Conservation (phyloP, 2,113 vertebrate species). For the Siniperca chuatsi region DNA sequence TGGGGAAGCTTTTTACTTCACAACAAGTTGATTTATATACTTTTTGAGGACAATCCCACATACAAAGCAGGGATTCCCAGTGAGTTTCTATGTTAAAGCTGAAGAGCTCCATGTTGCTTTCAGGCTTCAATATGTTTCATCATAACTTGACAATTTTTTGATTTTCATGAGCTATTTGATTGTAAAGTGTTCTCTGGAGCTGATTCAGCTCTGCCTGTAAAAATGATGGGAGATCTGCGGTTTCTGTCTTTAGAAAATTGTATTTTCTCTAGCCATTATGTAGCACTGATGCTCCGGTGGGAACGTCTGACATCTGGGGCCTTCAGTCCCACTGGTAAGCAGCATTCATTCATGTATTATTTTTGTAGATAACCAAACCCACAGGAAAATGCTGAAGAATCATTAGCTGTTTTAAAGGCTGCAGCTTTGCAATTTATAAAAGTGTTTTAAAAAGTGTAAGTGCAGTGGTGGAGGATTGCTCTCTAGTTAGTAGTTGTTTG, state of each 20-base stretch:
- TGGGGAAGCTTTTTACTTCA: conserved; percentile 41
- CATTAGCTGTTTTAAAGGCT: conserved; percentile 13
- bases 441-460: neutral
- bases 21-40: conserved; percentile 39
- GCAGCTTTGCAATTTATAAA: conserved; percentile 1
- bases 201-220: conserved; percentile 4
- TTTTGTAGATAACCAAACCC: conserved; percentile 18
- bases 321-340: conserved; percentile 21
- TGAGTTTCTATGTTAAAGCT: neutral
- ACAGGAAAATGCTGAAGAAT: conserved; percentile 9
- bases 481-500: neutral
- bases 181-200: conserved; percentile 15
- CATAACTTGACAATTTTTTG: conserved; percentile 13
- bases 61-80: conserved; percentile 39
- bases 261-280: neutral
- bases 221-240: conserved; percentile 13
- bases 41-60: conserved; percentile 21
- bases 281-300: conserved; percentile 11
- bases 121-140: conserved; percentile 39
- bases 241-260: neutral
- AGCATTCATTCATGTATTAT: conserved; percentile 32
- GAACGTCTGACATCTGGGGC: conserved; percentile 23
- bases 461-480: neutral
- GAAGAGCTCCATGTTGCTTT: conserved; percentile 20
- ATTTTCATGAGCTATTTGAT: conserved; percentile 17